These are phyloP conservation scores for Cirrhinus mrigala DNA, from an alignment of 2,797 vertebrate genomes.

Conservation along the genomic window DNA sequence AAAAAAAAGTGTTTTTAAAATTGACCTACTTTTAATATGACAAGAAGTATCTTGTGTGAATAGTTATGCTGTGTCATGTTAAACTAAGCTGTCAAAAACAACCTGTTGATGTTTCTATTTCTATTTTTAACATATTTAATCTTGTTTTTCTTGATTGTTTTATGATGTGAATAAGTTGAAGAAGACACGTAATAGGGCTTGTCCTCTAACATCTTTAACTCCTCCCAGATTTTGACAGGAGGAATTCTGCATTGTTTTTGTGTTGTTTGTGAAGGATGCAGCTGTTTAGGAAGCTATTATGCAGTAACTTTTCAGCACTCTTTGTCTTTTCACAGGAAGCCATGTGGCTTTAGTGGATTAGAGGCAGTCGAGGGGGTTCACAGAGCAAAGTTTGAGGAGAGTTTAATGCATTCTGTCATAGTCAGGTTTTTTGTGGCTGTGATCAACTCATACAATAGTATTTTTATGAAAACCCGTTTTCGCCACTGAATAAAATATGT, in stretches of 20 bases:
- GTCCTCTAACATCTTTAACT: conserved; percentile 14
- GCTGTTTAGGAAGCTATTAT: conserved; percentile 44
- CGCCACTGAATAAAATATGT: too few relatives aligned
- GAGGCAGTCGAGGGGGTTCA: conserved; percentile 1
- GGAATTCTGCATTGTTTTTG: conserved; percentile 36
- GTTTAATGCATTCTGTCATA: conserved; percentile 1
- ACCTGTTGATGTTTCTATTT: neutral
- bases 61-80: neutral
- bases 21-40: neutral
- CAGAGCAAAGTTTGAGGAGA: neutral
- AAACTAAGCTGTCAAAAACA: neutral
- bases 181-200: conserved; percentile 1
- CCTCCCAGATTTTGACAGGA: conserved; percentile 34
- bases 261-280: conserved; percentile 52
- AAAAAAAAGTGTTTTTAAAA: neutral
- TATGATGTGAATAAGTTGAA: neutral
- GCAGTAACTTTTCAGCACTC: conserved; percentile 17
- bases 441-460: neutral
- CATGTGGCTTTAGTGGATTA: conserved; percentile 29
- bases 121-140: conserved; percentile 9
- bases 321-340: conserved; percentile 39
- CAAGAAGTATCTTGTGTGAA: neutral
- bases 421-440: neutral
- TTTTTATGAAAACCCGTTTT: neutral
- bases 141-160: conserved; percentile 20